Evolutionary conservation across 2,113 vertebrate genomes (phyloP).

Genomic region (Paratilapia polleni): DNA sequence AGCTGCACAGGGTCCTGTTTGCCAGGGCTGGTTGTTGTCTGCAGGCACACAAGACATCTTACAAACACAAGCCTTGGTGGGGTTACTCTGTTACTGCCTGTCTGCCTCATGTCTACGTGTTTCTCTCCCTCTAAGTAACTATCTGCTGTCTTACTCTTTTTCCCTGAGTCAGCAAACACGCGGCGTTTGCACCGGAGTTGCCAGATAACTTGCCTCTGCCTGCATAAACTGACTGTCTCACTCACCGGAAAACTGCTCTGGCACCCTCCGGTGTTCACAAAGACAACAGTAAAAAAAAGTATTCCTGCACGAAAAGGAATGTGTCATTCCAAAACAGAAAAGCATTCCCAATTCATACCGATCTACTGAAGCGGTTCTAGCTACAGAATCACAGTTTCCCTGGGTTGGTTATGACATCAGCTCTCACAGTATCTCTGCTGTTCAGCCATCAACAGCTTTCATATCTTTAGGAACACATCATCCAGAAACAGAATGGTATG

Average conservation of each 20-base stretch:
- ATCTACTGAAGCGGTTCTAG: background rate
- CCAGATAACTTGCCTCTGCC: constrained; percentile 58
- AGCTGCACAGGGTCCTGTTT: background rate
- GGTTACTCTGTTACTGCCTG: background rate
- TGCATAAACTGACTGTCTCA: constrained; percentile 34
- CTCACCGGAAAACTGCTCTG: constrained; percentile 10
- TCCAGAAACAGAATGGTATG: background rate
- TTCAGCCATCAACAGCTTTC: background rate
- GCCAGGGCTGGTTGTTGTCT: background rate
- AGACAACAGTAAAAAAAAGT: too few species aligned
- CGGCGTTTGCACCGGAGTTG: constrained; percentile 14
- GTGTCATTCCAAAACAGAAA: background rate
- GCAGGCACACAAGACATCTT: background rate
- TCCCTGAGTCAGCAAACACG: constrained; percentile 57
- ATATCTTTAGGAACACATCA: background rate
- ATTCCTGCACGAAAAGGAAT: background rate
- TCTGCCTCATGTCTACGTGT: background rate
- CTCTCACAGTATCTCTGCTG: background rate
- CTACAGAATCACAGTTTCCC: background rate
- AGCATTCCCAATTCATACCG: background rate
- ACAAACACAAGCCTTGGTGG: background rate
- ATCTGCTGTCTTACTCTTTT: constrained; percentile 25
- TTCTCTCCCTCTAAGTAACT: background rate
- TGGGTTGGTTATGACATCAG: background rate
- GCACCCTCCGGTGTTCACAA: constrained; percentile 4